Base-by-base conservation (phyloP, 92 coral and sea anemone genomes). In the Diadumene lineata region DNA sequence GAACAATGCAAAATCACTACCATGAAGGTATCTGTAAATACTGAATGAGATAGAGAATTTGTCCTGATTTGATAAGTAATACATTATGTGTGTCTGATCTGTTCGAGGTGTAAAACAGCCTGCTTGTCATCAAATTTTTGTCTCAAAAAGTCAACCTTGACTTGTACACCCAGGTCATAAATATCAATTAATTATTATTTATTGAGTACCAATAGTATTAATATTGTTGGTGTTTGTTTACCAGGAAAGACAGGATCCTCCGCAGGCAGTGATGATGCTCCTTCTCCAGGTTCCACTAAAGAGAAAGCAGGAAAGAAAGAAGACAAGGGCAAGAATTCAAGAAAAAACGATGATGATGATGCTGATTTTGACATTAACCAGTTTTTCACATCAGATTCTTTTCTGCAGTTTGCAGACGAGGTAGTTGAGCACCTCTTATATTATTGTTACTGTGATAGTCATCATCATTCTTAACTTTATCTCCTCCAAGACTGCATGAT, bases 291-390 rank as follows among this genome's bases (percentile, higher is more conserved):
- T 4, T 1, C 68, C n/a, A 31, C 17, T 29, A 73, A 58, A 25
- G 34, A 28, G 3, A 60, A 31, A 31, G 50, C 21, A 30, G 16
- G 7, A 6, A 46, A 63, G 23, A 64, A 31, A 34, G 29, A 44
- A 44, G 6, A 64, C 7, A 53, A 56, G 22, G 50, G 33, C 19
- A 22, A 51, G 30, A 53, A 22, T 11, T 4, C 43, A 7, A 55
- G 56, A 11, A 31, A 60, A 26, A 13, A 64, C 1, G 73, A 57
- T 34, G 44, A 26, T 17, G 72, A 46, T 16, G 66, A 85, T 51
- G 73, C 71, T 61, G 77, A 83, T 65, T 96, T 96, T 84, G 99
- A 96, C 82, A 88, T 96, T 44, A 92, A 96, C 80, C 89, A 92
- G 81, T 96, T 96, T 73, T 96, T 96, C 75, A 68, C 92, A 76